Base-by-base conservation (phyloP, 2,888 invertebrate genomes). In the Nomada fabriciana region DNA sequence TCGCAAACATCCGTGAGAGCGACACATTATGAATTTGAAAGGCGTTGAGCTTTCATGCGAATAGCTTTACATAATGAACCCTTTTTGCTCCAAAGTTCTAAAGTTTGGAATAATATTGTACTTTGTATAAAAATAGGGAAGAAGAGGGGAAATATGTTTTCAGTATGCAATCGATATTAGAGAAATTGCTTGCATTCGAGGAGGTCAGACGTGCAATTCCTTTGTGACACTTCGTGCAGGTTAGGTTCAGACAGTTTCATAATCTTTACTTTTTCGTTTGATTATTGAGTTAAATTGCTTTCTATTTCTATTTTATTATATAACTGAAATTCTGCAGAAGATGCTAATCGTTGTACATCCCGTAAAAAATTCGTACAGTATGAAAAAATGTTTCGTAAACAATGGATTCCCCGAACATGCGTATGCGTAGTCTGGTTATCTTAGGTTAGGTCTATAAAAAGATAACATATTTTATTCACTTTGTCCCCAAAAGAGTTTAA, bases 231-330 rank as follows among this genome's bases (percentile, higher is more conserved):
- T 20, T 13, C 1, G 23, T 53, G 36, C 18, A 71, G 55, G 61
- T 80, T 79, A 80, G 72, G 57, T 52, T 36, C 18, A 20, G 18
- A 11, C 13, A 23, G 60, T n/a, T 36, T 23, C 47, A 52, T n/a
- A 52, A 25, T n/a, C 52, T 18, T 13, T 50, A 47, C 1, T n/a
- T 57, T 72, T 64, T 63, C 47, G 11, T 11, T 29, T 10, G 29
- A 7, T 63, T 63, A 18, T 53, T 72, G 13, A 52, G 29, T 61
- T 68, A 52, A 59, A 63, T 61, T 43, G 42, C 43, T n/a, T 53
- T 25, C 5, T 15, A 57, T 50, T 2, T 63, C 20, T 63, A 55
- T 23, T 20, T 2, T n/a, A 13, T 9, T 11, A 29, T 29, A 42
- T 50, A 10, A 18, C 50, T 55, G 18, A 20, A 18, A 0, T 23